A percentile compares a stretch with the other conserved stretches of the same genome.
phyloP scores from a whole-genome alignment of 1,140 invertebrate genomes.

The Drosophila nannoptera region DNA sequence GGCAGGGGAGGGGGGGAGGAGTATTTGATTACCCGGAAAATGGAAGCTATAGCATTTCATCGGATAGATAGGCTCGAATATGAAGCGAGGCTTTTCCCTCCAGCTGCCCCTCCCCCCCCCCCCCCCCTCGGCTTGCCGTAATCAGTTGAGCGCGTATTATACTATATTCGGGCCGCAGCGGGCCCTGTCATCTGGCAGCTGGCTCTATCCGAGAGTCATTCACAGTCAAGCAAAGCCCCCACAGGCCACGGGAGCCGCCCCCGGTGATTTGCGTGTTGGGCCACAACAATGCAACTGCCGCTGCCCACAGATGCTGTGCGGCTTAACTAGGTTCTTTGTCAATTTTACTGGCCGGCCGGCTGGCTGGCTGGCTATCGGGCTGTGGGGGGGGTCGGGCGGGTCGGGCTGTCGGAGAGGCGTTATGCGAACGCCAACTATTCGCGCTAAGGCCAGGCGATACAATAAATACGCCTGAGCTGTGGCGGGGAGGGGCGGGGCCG shows the following conservation, averaged over 20 bases:
- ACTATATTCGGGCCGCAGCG: neutral
- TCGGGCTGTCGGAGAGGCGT: too few species aligned
- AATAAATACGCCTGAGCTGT: constrained; percentile 51
- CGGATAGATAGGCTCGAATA: too few species aligned
- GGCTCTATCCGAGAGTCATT: constrained; percentile 12
- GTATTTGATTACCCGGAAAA: too few species aligned
- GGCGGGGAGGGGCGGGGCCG: neutral
- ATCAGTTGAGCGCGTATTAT: neutral
- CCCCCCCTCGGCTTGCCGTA: neutral
- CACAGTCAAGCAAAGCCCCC: constrained; percentile 17
- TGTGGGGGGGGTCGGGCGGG: too few species aligned
- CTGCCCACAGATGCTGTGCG: constrained; percentile 38
- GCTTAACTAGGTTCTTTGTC: constrained; percentile 71
- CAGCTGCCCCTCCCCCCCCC: too few species aligned
- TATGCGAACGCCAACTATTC: constrained; percentile 60
- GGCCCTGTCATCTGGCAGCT: neutral
- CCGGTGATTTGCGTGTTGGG: constrained; percentile 24
- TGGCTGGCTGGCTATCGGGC: too few species aligned
- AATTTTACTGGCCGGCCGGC: constrained; percentile 45
- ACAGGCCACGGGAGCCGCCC: neutral
- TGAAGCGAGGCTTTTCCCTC: too few species aligned
- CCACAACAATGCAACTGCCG: constrained; percentile 29
- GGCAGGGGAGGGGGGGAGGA: neutral
- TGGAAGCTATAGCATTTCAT: too few species aligned
- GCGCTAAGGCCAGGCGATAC: constrained; percentile 61